Percentiles rank a stretch among this genome's conserved stretches.
These are phyloP conservation scores for Neotoxoptera formosana DNA, from an alignment of 1,140 invertebrate species.

Conservation along the genomic window DNA sequence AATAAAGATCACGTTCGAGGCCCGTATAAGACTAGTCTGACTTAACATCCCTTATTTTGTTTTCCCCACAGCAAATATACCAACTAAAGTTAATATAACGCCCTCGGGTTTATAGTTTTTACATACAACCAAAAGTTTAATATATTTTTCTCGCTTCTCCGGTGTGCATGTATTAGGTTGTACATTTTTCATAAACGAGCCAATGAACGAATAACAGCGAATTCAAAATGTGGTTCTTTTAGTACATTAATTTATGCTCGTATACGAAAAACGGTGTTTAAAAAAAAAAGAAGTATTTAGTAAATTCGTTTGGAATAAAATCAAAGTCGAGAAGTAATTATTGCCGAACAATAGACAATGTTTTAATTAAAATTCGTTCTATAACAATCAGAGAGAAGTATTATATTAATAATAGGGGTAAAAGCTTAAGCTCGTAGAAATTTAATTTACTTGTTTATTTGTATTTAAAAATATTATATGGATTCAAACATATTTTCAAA, in stretches of 20 bases:
- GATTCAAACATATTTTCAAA: not conserved
- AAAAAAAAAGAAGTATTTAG: not conserved
- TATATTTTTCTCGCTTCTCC: not conserved
- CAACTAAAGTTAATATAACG: not conserved
- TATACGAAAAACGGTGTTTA: not conserved
- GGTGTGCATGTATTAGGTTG: not conserved
- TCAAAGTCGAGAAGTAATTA: not conserved
- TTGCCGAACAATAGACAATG: not conserved
- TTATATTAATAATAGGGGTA: not conserved
- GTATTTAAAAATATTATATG: not conserved
- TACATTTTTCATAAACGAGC: not conserved
- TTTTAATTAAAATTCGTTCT: not conserved
- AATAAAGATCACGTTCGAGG: slow-evolving; percentile 23
- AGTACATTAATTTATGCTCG: not conserved
- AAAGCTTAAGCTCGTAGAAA: not conserved
- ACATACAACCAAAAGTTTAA: not conserved
- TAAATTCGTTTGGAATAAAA: not conserved
- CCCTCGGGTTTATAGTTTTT: not conserved
- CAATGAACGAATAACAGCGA: not conserved
- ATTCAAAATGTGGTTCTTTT: not conserved
- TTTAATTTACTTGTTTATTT: too few relatives aligned
- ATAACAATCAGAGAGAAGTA: not conserved
- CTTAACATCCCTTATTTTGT: slow-evolving; percentile 9
- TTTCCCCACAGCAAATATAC: not conserved
- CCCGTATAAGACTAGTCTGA: not conserved